Evolutionary conservation across 2,797 vertebrate species (phyloP), one percentile per base, ranked within the genome.

Genomic region (Chromis chromis): DNA sequence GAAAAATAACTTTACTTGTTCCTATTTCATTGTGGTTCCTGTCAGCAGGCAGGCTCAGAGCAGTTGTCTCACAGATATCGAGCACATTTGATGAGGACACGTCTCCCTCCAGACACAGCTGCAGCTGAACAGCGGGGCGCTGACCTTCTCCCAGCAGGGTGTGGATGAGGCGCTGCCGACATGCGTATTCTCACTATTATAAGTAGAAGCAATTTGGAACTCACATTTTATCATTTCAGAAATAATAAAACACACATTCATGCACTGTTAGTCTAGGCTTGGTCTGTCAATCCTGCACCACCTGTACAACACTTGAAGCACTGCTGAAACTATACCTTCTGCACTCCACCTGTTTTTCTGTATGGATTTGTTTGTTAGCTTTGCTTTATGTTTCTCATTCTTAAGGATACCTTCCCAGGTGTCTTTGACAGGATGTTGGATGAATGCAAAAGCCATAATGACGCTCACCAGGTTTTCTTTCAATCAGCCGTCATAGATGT

Each of bases 111-210:
- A 59, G 61, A 65, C 42, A 31, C 2, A 9, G 54, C 54, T 49
- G 52, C 19, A 17, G 53, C 46, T 77, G 46, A 74, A 63, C 77
- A 83, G 75, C 25, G 16, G 59, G 52, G 22, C 0, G 6, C 54
- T 80, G 82, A 86, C 77, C 84, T 77, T 83, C 60, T 74, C 65
- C 10, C 72, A 60, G 75, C 70, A 42, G 56, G 79, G 39, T 2
- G 39, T 65, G 21, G 4, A 71, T 60, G 60, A 79, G 62, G 73
- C 24, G 7, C 66, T 22, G 59, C 39, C 55, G n/a, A 72, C 63
- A 61, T 75, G 70, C 58, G 65, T 46, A 28, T 17, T 60, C 68
- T 75, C 31, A 69, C 46, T 63, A 22, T 73, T 70, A 64, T 28
- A 50, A 33, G 5, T 31, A 33, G 10, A 65, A 31, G 24, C 36